Evolutionary conservation across 2,113 vertebrate species (phyloP).

Genomic region (Progne subis): DNA sequence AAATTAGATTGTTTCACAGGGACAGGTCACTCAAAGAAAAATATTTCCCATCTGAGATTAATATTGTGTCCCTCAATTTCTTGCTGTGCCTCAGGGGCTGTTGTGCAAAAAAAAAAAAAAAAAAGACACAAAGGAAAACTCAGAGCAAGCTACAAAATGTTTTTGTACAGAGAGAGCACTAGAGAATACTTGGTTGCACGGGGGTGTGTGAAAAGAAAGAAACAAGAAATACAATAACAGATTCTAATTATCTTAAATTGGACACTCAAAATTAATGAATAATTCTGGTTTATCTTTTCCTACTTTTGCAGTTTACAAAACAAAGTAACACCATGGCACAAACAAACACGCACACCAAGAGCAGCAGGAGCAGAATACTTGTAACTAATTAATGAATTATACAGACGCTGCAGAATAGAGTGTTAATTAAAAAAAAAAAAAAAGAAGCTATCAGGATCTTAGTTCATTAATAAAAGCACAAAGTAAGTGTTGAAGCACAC

Average conservation of each 20-base stretch:
- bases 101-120: neutral
- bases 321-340: neutral
- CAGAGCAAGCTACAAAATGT: neutral
- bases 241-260: neutral
- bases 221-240: neutral
- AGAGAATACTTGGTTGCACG: accelerated
- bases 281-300: neutral
- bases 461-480: neutral
- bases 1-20: neutral
- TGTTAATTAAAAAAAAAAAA: neutral
- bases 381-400: neutral
- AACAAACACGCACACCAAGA: neutral
- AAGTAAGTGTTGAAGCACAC: neutral
- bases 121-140: neutral
- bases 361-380: neutral
- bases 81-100: neutral
- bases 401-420: neutral
- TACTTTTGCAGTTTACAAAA: neutral
- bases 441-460: neutral
- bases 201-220: neutral
- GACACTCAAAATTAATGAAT: neutral
- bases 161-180: neutral
- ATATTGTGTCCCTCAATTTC: accelerated
- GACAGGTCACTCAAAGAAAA: neutral
- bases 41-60: neutral